Percentiles rank a stretch among this genome's conserved stretches.
phyloP scores from a whole-genome alignment of 2,113 vertebrate species.

The Capreolus pygargus region DNA sequence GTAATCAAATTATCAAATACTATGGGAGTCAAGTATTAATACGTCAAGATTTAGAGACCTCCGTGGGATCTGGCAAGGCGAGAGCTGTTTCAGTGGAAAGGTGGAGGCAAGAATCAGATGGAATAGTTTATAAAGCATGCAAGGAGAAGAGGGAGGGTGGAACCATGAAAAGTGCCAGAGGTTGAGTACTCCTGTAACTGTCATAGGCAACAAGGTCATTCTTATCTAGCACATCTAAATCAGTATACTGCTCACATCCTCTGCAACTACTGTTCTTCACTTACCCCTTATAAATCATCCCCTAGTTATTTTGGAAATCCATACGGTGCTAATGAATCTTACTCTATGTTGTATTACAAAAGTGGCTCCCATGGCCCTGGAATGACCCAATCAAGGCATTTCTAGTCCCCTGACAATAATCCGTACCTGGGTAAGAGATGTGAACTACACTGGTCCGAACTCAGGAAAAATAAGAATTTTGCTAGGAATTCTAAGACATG shows the following conservation, averaged over 20 bases:
- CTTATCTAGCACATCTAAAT: neutral
- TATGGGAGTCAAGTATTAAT: neutral
- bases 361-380: neutral
- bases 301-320: neutral
- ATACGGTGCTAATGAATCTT: neutral
- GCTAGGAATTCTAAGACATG: neutral
- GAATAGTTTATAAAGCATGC: neutral
- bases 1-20: neutral
- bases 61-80: neutral
- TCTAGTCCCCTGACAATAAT: neutral
- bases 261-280: neutral
- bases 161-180: neutral
- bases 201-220: neutral
- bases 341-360: neutral
- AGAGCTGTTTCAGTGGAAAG: neutral
- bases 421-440: neutral
- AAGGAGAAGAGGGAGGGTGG: neutral
- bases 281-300: neutral
- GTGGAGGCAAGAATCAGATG: neutral
- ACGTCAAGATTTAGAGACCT: neutral
- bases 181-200: neutral
- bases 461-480: neutral
- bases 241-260: neutral
- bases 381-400: neutral
- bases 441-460: neutral